Conservation (phyloP, 2,113 vertebrate species). For the Pterocles orientalis region DNA sequence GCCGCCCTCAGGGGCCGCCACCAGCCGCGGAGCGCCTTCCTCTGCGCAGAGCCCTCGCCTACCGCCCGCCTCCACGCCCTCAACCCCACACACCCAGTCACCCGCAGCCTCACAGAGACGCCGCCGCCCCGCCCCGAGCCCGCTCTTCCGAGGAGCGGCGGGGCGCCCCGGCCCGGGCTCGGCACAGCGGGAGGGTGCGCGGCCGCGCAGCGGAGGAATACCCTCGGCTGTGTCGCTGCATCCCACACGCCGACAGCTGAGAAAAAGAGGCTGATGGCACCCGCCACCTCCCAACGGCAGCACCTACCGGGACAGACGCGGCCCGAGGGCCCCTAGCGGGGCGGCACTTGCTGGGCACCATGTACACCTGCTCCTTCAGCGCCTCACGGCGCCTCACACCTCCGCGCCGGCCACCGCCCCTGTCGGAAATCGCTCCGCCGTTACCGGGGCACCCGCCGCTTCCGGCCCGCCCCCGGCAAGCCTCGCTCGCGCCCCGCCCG, state of each 20-base stretch:
- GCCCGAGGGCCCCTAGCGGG: conserved; percentile 45
- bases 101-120: not conserved
- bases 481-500: not conserved
- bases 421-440: conserved; percentile 50
- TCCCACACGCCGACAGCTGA: rapidly evolving
- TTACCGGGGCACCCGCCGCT: conserved; percentile 64
- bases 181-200: no score
- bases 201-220: no score
- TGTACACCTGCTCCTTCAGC: not conserved
- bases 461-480: conserved; percentile 49
- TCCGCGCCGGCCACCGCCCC: not conserved
- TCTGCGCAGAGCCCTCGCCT: no score
- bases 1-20: not conserved
- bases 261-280: no score
- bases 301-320: conserved; percentile 54
- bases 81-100: not conserved
- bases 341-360: conserved; percentile 77
- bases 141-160: not conserved
- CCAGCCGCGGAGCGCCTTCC: no score
- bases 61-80: not conserved
- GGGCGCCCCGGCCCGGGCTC: no score
- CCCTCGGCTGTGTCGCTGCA: no score
- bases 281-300: not conserved
- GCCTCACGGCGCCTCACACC: not conserved
- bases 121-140: not conserved